Conservation (phyloP, 1,140 invertebrate genomes). For the Periplaneta americana region DNA sequence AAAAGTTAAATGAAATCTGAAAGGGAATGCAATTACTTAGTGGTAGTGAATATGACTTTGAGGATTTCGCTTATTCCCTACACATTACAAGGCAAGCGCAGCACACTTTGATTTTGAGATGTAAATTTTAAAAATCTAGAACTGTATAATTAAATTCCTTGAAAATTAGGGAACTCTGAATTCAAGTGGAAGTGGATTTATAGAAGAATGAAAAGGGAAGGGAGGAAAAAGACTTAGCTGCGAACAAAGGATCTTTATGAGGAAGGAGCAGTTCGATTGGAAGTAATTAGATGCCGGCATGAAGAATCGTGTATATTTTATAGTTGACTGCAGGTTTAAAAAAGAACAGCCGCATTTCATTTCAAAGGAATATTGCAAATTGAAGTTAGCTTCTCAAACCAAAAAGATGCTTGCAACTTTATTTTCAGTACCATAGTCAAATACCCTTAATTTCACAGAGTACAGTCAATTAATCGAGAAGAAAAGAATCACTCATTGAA, state of each 20-base stretch:
- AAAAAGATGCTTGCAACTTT: neutral
- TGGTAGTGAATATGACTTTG: neutral
- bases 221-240: neutral
- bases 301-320: neutral
- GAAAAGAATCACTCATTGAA: neutral
- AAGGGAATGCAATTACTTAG: neutral
- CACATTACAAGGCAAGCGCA: neutral
- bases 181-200: neutral
- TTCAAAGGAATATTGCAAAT: neutral
- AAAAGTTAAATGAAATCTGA: neutral
- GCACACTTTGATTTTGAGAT: neutral
- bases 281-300: neutral
- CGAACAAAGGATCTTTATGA: neutral
- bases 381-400: too few relatives aligned
- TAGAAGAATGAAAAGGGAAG: neutral
- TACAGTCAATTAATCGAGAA: neutral
- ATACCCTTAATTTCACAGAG: neutral
- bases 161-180: neutral
- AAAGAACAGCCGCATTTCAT: neutral
- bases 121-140: neutral
- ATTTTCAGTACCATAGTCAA: neutral
- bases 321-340: neutral
- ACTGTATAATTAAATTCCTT: neutral
- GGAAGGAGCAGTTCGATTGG: neutral
- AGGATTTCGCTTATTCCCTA: neutral